These are phyloP conservation scores for Hirudo medicinalis DNA, from an alignment of 1,140 invertebrate genomes.

Conservation along the genomic window DNA sequence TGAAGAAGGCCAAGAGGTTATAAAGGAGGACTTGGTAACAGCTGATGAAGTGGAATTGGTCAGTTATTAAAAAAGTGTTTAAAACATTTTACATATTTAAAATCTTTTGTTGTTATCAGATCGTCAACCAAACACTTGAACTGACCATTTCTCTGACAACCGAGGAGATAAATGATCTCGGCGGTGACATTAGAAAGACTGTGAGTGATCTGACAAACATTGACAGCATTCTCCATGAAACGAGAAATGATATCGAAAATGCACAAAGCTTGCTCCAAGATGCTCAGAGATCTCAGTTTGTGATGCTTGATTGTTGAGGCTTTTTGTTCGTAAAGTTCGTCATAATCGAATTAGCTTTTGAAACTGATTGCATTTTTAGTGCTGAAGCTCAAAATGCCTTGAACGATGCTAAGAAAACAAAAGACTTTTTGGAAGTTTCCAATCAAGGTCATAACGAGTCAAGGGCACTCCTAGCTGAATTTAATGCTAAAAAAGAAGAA, in stretches of 20 bases:
- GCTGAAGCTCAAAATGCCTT: too few relatives aligned
- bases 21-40: not conserved
- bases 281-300: too few relatives aligned
- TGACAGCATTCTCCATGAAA: constrained; percentile 72
- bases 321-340: too few relatives aligned
- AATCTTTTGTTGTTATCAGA: constrained; percentile 20
- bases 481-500: too few relatives aligned
- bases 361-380: too few relatives aligned
- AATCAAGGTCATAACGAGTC: too few relatives aligned
- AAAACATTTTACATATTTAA: not conserved
- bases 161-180: constrained; percentile 68
- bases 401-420: too few relatives aligned
- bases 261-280: constrained; percentile 51
- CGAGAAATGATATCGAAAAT: constrained; percentile 57
- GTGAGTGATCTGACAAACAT: constrained; percentile 74
- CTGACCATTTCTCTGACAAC: constrained; percentile 59
- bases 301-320: too few relatives aligned
- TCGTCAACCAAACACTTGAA: constrained; percentile 45
- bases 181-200: constrained; percentile 67
- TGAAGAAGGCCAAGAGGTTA: not conserved
- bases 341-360: too few relatives aligned
- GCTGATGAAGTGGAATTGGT: not conserved
- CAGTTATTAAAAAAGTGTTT: not conserved
- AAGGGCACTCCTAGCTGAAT: too few relatives aligned
- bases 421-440: too few relatives aligned